Percentiles rank a stretch among this genome's conserved stretches.
Conservation (phyloP, 2,113 vertebrate species). For the Daphoenositta chrysoptera region DNA sequence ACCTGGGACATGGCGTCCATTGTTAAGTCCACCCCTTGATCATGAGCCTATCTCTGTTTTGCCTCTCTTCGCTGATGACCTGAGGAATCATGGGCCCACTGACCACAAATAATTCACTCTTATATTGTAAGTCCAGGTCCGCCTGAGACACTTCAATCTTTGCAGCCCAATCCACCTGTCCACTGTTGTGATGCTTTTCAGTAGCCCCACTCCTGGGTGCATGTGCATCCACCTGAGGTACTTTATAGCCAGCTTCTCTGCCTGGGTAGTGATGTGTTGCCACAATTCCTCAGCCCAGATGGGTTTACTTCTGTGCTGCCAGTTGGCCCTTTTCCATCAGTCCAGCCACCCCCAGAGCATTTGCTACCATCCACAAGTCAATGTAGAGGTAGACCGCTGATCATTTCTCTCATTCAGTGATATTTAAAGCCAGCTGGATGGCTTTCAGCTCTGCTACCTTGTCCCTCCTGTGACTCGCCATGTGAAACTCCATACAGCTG, state of each 20-base stretch:
- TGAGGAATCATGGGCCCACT: not conserved
- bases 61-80: not conserved
- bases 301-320: not conserved
- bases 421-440: not conserved
- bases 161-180: not conserved
- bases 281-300: not conserved
- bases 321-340: not conserved
- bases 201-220: fast-evolving
- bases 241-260: not conserved
- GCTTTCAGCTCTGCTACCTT: not conserved
- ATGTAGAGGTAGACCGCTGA: not conserved
- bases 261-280: fast-evolving
- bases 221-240: fast-evolving
- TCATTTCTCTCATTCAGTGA: fast-evolving
- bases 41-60: not conserved
- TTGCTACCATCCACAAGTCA: not conserved
- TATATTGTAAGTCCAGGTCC: not conserved
- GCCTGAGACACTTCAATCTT: not conserved
- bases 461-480: fast-evolving
- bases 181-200: not conserved
- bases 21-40: not conserved
- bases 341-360: not conserved
- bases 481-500: too few species aligned
- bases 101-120: not conserved
- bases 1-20: not conserved